Conservation (phyloP, 2,888 invertebrate genomes). For the Coleophora deauratella region DNA sequence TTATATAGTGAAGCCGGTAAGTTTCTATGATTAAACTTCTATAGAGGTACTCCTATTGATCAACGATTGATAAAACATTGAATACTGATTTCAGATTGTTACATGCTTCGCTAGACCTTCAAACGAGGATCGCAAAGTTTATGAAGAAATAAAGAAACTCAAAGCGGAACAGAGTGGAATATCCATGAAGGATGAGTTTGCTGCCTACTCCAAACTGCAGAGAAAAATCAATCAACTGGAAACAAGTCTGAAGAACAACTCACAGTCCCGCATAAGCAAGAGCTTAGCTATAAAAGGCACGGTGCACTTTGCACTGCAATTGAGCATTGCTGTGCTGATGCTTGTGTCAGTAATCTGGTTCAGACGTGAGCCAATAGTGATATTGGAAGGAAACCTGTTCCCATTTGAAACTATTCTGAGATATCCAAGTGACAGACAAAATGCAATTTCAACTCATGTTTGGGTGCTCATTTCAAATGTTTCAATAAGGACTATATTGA, state of each 20-base stretch:
- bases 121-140: slow-evolving; percentile 49
- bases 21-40: slow-evolving; percentile 20
- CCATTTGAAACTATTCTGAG: slow-evolving; percentile 51
- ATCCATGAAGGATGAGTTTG: slow-evolving; percentile 75
- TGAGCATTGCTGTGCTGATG: slow-evolving; percentile 38
- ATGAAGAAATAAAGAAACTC: slow-evolving; percentile 49
- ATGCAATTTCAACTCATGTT: slow-evolving; percentile 59
- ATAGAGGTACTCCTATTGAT: not conserved
- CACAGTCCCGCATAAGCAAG: slow-evolving; percentile 49
- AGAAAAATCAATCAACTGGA: slow-evolving; percentile 73
- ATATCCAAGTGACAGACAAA: slow-evolving; percentile 56
- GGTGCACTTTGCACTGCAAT: slow-evolving; percentile 46
- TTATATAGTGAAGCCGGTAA: slow-evolving; percentile 66
- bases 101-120: slow-evolving; percentile 62
- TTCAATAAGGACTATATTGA: slow-evolving; percentile 51
- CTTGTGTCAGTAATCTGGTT: slow-evolving; percentile 57
- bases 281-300: slow-evolving; percentile 53
- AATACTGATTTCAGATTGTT: slow-evolving; percentile 66
- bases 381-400: slow-evolving; percentile 50
- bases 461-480: slow-evolving; percentile 64
- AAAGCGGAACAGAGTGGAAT: slow-evolving; percentile 61
- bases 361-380: slow-evolving; percentile 55
- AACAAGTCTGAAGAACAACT: slow-evolving; percentile 49
- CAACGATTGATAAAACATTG: no score
- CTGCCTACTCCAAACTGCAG: slow-evolving; percentile 74